Percentiles rank a stretch among this genome's conserved stretches.
phyloP scores from a whole-genome alignment of 2,797 vertebrate species.

The Cryptoblepharus egeriae region DNA sequence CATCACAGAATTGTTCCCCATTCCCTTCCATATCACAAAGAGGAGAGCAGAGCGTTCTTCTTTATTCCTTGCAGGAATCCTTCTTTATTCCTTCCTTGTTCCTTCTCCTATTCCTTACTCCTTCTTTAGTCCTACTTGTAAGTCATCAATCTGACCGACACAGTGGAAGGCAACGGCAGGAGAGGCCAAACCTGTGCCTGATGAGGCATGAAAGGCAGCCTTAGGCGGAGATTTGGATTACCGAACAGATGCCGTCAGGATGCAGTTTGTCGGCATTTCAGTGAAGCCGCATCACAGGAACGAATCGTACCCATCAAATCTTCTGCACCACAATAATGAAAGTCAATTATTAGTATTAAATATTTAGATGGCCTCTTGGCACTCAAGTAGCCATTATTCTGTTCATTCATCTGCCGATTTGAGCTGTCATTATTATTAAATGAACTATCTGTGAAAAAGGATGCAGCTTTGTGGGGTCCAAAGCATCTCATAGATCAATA shows the following conservation, averaged over 20 bases:
- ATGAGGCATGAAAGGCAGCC: background rate
- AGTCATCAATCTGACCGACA: conserved; percentile 13
- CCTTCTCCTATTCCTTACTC: too few relatives aligned
- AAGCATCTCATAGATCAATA: too few relatives aligned
- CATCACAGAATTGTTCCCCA: conserved; percentile 17
- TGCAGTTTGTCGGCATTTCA: conserved; percentile 24
- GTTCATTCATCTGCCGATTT: conserved; percentile 11
- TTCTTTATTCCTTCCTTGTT: too few relatives aligned
- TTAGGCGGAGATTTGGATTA: background rate
- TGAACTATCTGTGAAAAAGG: background rate
- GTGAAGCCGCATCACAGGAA: background rate
- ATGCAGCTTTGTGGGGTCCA: background rate
- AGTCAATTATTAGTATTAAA: background rate
- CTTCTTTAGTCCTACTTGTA: background rate
- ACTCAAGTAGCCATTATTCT: background rate
- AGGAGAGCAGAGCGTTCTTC: conserved; percentile 30
- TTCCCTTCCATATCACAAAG: background rate
- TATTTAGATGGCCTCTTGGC: background rate
- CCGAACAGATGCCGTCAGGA: background rate
- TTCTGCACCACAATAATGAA: background rate
- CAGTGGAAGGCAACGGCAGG: background rate
- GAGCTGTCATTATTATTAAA: conserved; percentile 9
- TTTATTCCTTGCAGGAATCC: too few relatives aligned
- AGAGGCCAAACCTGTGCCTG: background rate
- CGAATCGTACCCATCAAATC: background rate